Percentiles rank a stretch among this genome's conserved stretches.
phyloP scores from a whole-genome alignment of 1,140 invertebrate genomes.

The Camponotus vicinus region DNA sequence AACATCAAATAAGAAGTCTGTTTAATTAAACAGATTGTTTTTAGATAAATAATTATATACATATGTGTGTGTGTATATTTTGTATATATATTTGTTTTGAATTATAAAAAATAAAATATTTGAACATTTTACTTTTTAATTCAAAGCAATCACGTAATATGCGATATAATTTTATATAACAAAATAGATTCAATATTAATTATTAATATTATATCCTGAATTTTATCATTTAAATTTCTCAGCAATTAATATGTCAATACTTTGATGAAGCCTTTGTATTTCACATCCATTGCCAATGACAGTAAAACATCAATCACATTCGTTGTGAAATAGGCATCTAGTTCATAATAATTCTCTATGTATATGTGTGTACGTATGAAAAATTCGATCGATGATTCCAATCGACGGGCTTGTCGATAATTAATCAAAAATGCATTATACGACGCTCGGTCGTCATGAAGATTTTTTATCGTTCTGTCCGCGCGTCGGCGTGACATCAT shows the following conservation, averaged over 20 bases:
- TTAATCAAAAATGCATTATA: constrained; percentile 51
- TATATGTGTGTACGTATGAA: neutral
- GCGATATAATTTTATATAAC: neutral
- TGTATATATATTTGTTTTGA: neutral
- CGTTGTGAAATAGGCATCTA: neutral
- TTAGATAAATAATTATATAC: too few species aligned
- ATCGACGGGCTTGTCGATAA: constrained; percentile 21
- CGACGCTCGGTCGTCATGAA: neutral
- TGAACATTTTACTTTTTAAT: neutral
- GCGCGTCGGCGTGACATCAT: constrained; percentile 73
- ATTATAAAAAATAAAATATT: neutral
- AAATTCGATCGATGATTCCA: constrained; percentile 6
- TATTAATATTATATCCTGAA: neutral
- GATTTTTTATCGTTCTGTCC: constrained; percentile 20
- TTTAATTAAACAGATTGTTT: neutral
- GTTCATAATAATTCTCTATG: constrained; percentile 10
- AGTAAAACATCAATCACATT: constrained; percentile 38
- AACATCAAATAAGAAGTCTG: neutral
- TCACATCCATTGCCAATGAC: constrained; percentile 4
- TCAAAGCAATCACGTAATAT: neutral
- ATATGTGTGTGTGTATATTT: neutral
- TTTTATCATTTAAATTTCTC: neutral
- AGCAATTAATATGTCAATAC: constrained; percentile 23
- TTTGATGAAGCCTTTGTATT: neutral
- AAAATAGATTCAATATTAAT: neutral